These are phyloP conservation scores for Stegastes partitus DNA, from an alignment of 2,113 vertebrate genomes.

Conservation along the genomic window DNA sequence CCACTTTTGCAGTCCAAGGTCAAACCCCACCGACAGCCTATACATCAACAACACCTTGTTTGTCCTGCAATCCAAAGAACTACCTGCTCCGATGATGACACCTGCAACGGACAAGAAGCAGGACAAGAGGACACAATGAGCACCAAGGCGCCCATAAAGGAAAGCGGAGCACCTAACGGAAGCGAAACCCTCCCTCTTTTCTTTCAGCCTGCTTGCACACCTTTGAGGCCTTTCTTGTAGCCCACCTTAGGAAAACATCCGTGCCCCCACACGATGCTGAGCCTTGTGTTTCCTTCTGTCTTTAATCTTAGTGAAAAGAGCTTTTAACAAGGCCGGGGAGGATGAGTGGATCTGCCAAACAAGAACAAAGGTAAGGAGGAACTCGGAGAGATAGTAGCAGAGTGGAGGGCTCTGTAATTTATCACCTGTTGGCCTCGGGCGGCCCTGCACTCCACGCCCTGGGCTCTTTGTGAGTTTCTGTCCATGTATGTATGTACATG, in stretches of 20 bases:
- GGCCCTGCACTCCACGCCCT: conserved; percentile 36
- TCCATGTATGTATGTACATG: conserved; percentile 31
- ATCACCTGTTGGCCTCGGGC: conserved; percentile 85
- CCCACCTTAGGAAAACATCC: conserved; percentile 88
- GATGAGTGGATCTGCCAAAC: conserved; percentile 74
- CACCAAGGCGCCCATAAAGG: conserved; percentile 49
- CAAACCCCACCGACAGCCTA: conserved; percentile 26
- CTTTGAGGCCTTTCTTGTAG: conserved; percentile 78
- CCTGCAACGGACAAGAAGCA: conserved; percentile 29
- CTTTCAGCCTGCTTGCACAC: conserved; percentile 64
- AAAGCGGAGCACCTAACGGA: conserved; percentile 56
- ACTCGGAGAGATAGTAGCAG: conserved; percentile 75
- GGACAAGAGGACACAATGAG: conserved; percentile 41
- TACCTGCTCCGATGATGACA: conserved; percentile 50
- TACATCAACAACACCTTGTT: conserved; percentile 31
- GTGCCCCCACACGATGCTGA: conserved; percentile 83
- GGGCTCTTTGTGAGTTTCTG: conserved; percentile 43
- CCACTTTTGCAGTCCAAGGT: conserved; percentile 23
- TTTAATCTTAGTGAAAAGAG: conserved; percentile 85
- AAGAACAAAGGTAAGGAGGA: conserved; percentile 84
- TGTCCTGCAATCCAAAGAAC: conserved; percentile 44
- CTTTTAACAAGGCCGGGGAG: conserved; percentile 77
- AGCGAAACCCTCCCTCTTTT: conserved; percentile 50
- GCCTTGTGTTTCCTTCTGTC: conserved; percentile 75
- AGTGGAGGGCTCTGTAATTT: conserved; percentile 83